Evolutionary conservation across 2,888 invertebrate genomes (phyloP).

Genomic region (Craniophora ligustri): DNA sequence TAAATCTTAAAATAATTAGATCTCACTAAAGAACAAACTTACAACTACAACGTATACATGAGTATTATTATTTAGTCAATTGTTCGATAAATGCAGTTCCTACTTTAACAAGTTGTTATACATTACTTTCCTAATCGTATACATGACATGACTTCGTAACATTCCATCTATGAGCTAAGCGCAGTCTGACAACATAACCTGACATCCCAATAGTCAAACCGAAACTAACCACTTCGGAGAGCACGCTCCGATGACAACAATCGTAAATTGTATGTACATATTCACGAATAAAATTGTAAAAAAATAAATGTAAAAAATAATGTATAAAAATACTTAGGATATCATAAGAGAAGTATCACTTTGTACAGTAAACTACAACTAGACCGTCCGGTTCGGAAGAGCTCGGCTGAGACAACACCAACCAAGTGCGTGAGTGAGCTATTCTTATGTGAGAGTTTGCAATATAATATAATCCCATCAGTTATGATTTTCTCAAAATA

Average conservation of each 20-base stretch:
- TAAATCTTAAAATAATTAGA: slow-evolving; percentile 70
- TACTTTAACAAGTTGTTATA: slow-evolving; percentile 77
- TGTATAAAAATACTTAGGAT: slow-evolving; percentile 87
- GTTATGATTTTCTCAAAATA: slow-evolving; percentile 15
- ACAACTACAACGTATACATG: slow-evolving; percentile 86
- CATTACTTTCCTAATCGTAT: slow-evolving; percentile 81
- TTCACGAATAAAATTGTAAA: slow-evolving; percentile 85
- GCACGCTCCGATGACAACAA: slow-evolving; percentile 70
- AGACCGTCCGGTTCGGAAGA: slow-evolving; percentile 79
- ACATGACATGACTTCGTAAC: slow-evolving; percentile 78
- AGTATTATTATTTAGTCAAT: slow-evolving; percentile 84
- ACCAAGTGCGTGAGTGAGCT: too few relatives aligned
- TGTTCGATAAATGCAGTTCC: slow-evolving; percentile 84
- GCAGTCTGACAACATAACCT: slow-evolving; percentile 72
- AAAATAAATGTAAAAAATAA: slow-evolving; percentile 87
- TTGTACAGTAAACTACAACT: slow-evolving; percentile 85
- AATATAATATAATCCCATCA: too few relatives aligned
- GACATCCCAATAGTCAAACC: slow-evolving; percentile 69
- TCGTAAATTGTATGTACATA: slow-evolving; percentile 75
- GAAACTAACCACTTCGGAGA: slow-evolving; percentile 72
- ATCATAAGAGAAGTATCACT: slow-evolving; percentile 88
- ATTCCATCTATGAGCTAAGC: slow-evolving; percentile 61
- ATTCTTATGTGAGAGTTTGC: slow-evolving; percentile 15
- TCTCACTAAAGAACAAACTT: slow-evolving; percentile 85
- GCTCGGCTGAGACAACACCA: slow-evolving; percentile 68